Base-by-base conservation (phyloP, 2,113 vertebrate species). In the Pachyramphus minor region DNA sequence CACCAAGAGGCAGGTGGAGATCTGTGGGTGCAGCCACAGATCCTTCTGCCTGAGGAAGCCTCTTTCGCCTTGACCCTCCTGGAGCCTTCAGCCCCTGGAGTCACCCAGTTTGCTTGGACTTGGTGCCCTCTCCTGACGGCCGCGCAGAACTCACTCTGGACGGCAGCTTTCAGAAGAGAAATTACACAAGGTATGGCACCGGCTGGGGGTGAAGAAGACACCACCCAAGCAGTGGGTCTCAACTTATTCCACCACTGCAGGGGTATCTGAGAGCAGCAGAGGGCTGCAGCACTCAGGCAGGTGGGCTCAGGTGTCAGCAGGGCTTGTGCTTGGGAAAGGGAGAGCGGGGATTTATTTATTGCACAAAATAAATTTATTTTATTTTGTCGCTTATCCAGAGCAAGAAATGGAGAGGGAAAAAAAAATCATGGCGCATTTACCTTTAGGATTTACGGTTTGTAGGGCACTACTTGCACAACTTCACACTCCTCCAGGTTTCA, bases 81-180 rank as follows among this genome's bases (percentile, higher is more conserved):
- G 53, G 14, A 66, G 20, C 72, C 55, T 39, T 6, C 28, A 39
- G 35, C 1, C 41, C 28, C 4, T 0, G 9, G 39, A 55, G 58
- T 22, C 62, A 8, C 17, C 6, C 23, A 13, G n/a, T 79, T 52
- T 27, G 58, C 92, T 93, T 58, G 72, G 71, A 35, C 78, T 17
- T 90, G 76, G 79, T 92, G 96, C 95, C 95, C 92, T 92, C 96
- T 95, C 50, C 92, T 53, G 96, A 76, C 88, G 41, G 53, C 25
- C 10, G 8, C 3, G 25, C 84, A 77, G 75, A 88, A 14, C 78
- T 87, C 68, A 2, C 35, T 8, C 23, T 6, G 37, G 15, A 13
- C 2, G 1, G 58, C 35, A 11, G 45, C n/a, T 80, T 41, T 28
- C 71, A 5, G 15, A 58, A 20, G 12, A 30, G 25, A 31, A 47